Evolutionary conservation across 2,888 invertebrate genomes (phyloP), one percentile per base, ranked within the genome.

Genomic region (Sarcophaga subvicina): DNA sequence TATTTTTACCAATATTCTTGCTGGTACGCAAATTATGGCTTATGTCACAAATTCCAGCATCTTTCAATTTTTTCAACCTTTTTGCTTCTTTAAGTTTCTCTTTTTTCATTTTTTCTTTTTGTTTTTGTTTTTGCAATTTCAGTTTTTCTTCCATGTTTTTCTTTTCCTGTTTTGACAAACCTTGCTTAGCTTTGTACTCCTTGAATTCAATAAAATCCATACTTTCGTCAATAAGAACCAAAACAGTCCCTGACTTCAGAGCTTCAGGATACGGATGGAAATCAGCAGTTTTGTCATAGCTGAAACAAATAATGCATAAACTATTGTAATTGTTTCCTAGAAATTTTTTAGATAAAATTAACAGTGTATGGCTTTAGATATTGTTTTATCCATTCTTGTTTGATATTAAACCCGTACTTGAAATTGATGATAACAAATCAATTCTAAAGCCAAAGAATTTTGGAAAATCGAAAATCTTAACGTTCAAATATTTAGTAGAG

Each of bases 261-360:
- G 92, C 94, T 76, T 94, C 94, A 0, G 95, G 95, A 86, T 92
- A 95, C 11, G 93, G 91, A n/a, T 94, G 94, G 73, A 95, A 94
- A 64, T 90, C 89, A 5, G 82, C 87, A 4, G 90, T 88, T 78
- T 90, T 90, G 0, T 89, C 86, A 85, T 93, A 93, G 73, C 93
- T 93, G 20, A 49, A 89, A 78, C 14, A 10, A 73, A 67, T 11
- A 12, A n/a, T 12, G 17, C 2, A 4, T 22, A n/a, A 37, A 37
- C 8, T 37, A 37, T 37, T 27, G 59, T 25, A 66, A 37, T 37
- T 2, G 11, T 66, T 66, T 37, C 2, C 12, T 20, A 62, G 1
- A 20, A 62, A 62, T 20, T 62, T 62, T 62, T 2, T 62, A 62
- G 20, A 59, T 17, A 17, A 12, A 14, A 4, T 6, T 59, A 59